Percentiles rank a stretch among this genome's conserved stretches.
Evolutionary conservation across 2,888 invertebrate species (phyloP).

Genomic region (Drosophila borealis): DNA sequence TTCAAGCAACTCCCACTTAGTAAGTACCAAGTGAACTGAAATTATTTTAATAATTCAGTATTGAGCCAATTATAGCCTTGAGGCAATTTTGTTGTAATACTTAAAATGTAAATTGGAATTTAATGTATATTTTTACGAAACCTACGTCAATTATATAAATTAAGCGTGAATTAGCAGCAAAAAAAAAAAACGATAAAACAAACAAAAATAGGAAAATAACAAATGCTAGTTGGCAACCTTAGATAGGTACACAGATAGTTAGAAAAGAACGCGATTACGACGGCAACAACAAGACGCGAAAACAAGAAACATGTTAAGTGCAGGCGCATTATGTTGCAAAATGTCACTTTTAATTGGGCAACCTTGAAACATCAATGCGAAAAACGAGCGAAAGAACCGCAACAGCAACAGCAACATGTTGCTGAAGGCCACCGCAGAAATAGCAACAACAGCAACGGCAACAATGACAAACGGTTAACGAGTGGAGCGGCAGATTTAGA

Average conservation of each 20-base stretch:
- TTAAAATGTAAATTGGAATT: slow-evolving; percentile 68
- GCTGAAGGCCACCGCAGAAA: slow-evolving; percentile 64
- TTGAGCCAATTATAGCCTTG: slow-evolving; percentile 50
- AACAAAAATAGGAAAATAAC: slow-evolving; percentile 27
- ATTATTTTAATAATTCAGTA: slow-evolving; percentile 49
- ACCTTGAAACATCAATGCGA: slow-evolving; percentile 82
- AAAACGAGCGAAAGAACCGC: slow-evolving; percentile 65
- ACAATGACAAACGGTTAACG: slow-evolving; percentile 76
- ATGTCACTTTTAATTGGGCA: slow-evolving; percentile 83
- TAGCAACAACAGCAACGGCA: slow-evolving; percentile 40
- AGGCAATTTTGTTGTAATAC: slow-evolving; percentile 44
- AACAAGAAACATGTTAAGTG: slow-evolving; percentile 78
- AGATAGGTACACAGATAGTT: slow-evolving; percentile 30
- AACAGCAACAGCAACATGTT: slow-evolving; percentile 58
- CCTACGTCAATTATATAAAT: slow-evolving; percentile 77
- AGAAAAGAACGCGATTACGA: slow-evolving; percentile 47
- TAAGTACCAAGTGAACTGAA: slow-evolving; percentile 30
- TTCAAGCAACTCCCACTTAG: slow-evolving; percentile 41
- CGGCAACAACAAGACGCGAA: slow-evolving; percentile 54
- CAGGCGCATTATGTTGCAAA: slow-evolving; percentile 79
- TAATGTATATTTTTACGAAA: slow-evolving; percentile 72
- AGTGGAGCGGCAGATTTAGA: slow-evolving; percentile 66
- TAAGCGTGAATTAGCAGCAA: slow-evolving; percentile 69
- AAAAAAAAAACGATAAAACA: slow-evolving; percentile 8
- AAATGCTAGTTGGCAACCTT: slow-evolving; percentile 32